phyloP scores from a whole-genome alignment of 1,140 invertebrate species.

The Penaeus vannamei region DNA sequence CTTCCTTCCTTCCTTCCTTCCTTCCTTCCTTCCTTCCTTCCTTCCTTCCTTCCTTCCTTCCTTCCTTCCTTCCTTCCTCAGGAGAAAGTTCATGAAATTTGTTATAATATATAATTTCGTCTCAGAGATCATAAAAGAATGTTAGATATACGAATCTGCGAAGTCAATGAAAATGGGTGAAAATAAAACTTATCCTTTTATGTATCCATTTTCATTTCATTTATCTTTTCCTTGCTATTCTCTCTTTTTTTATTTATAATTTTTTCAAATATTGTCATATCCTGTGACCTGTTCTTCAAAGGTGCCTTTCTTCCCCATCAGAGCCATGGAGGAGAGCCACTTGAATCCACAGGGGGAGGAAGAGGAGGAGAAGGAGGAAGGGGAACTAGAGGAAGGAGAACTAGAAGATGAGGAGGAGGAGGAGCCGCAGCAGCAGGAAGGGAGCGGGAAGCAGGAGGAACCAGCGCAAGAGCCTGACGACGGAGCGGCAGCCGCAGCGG shows the following conservation, averaged over 20 bases:
- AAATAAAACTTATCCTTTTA: too few species aligned
- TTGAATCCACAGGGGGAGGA: constrained; percentile 9
- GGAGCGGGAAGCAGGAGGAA: background rate
- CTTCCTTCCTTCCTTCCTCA: too few species aligned
- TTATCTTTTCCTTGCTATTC: too few species aligned
- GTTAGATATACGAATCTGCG: too few species aligned
- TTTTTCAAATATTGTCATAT: background rate
- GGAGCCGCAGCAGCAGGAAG: background rate
- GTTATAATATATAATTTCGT: too few species aligned
- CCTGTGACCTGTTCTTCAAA: background rate
- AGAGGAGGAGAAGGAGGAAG: constrained; percentile 44
- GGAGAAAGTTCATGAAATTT: too few species aligned
- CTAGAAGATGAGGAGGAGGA: constrained; percentile 51
- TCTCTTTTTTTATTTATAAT: background rate
- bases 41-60: too few species aligned
- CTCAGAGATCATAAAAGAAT: too few species aligned
- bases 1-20: too few species aligned
- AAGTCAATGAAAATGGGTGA: too few species aligned
- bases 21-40: too few species aligned
- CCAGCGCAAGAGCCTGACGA: background rate
- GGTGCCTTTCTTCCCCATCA: background rate
- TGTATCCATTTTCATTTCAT: too few species aligned
- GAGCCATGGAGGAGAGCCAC: constrained; percentile 49
- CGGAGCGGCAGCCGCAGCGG: background rate
- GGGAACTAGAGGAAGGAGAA: constrained; percentile 52